Evolutionary conservation across 1,140 invertebrate species (phyloP).

Genomic region (Aphelinus certus): DNA sequence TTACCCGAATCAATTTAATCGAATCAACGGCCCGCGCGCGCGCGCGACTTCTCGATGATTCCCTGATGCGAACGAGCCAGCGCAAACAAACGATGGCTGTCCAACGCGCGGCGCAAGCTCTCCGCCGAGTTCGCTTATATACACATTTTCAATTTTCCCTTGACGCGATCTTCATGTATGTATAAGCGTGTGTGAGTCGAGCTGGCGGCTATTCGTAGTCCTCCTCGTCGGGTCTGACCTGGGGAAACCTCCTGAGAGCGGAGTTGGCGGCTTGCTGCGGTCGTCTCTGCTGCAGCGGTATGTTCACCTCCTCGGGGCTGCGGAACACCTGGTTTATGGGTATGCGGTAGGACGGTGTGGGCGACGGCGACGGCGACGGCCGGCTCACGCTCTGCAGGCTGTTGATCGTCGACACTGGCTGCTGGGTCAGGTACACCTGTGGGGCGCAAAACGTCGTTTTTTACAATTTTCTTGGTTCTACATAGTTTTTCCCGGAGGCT

Average conservation of each 20-base stretch:
- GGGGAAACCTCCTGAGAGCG: slow-evolving; percentile 59
- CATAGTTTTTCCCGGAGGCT: not conserved
- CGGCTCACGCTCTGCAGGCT: slow-evolving; percentile 58
- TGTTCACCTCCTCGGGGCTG: slow-evolving; percentile 86
- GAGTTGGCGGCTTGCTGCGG: slow-evolving; percentile 60
- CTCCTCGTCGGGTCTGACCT: slow-evolving; percentile 61
- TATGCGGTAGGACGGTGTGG: slow-evolving; percentile 53
- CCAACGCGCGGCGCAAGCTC: too few relatives aligned
- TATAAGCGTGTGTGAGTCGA: too few relatives aligned
- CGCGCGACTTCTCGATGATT: too few relatives aligned
- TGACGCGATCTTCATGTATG: too few relatives aligned
- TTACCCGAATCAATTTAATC: too few relatives aligned
- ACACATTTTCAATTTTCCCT: too few relatives aligned
- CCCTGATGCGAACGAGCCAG: too few relatives aligned
- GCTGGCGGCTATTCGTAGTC: slow-evolving; percentile 46
- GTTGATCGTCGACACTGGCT: slow-evolving; percentile 53
- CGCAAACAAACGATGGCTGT: too few relatives aligned
- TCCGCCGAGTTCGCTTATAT: too few relatives aligned
- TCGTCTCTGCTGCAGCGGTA: slow-evolving; percentile 80
- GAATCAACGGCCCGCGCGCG: too few relatives aligned
- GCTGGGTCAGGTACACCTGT: slow-evolving; percentile 49
- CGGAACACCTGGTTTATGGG: slow-evolving; percentile 76
- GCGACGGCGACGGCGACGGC: slow-evolving; percentile 49
- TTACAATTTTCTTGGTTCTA: not conserved
- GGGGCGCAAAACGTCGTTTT: too few relatives aligned